These are phyloP conservation scores for Sturnus vulgaris DNA, from an alignment of 2,113 vertebrate species.

Conservation along the genomic window DNA sequence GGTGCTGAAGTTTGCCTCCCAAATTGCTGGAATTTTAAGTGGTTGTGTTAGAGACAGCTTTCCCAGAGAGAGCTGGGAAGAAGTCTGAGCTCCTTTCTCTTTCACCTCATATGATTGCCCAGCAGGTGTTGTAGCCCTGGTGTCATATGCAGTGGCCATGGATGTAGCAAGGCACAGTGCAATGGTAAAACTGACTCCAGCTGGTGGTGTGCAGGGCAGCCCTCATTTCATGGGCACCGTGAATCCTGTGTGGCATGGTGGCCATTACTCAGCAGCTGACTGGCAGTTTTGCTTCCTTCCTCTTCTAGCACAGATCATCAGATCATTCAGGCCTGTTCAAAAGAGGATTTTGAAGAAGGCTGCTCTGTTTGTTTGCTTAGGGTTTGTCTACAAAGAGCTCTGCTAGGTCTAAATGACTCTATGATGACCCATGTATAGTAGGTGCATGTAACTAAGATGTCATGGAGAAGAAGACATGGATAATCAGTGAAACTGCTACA, in stretches of 20 bases:
- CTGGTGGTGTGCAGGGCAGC: not conserved
- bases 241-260: fast-evolving
- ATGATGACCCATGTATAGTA: not conserved
- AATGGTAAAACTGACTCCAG: too few relatives aligned
- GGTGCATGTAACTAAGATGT: not conserved
- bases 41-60: not conserved
- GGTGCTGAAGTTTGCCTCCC: not conserved
- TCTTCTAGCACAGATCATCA: not conserved
- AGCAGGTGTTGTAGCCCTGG: not conserved
- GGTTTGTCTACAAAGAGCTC: not conserved
- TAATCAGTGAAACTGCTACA: not conserved
- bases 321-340: not conserved
- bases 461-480: not conserved
- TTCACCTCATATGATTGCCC: not conserved
- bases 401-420: not conserved
- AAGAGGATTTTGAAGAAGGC: not conserved
- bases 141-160: not conserved
- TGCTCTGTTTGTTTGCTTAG: not conserved
- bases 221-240: not conserved
- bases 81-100: not conserved
- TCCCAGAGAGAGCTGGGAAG: not conserved
- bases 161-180: not conserved
- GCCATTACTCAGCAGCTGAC: not conserved
- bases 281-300: not conserved
- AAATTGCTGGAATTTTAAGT: not conserved